Conservation (phyloP, 2,113 vertebrate genomes). For the Sphaerodactylus townsendi region DNA sequence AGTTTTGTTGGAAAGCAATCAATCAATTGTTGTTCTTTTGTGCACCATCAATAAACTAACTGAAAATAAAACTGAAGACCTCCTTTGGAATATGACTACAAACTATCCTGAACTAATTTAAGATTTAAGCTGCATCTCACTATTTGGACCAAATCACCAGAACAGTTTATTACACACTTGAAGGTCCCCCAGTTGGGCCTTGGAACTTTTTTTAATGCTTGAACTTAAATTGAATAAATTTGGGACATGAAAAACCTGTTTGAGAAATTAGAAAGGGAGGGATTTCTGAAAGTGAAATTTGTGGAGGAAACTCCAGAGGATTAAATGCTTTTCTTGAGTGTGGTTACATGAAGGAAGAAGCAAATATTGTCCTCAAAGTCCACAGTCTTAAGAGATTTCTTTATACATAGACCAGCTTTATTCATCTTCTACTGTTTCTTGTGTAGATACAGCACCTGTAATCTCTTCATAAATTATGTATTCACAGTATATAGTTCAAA, state of each 20-base stretch:
- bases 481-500: slow-evolving; percentile 80
- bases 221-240: neutral
- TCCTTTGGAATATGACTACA: slow-evolving; percentile 44
- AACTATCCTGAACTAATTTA: slow-evolving; percentile 23
- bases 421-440: slow-evolving; percentile 67
- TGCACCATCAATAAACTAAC: slow-evolving; percentile 42
- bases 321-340: neutral
- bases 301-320: neutral
- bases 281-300: neutral
- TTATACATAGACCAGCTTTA: slow-evolving; percentile 76
- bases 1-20: slow-evolving; percentile 62
- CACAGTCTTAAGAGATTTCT: slow-evolving; percentile 47
- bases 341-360: neutral
- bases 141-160: slow-evolving; percentile 29
- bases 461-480: slow-evolving; percentile 85
- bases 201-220: slow-evolving; percentile 25
- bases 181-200: slow-evolving; percentile 45
- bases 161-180: slow-evolving; percentile 41
- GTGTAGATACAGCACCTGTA: slow-evolving; percentile 78
- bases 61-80: slow-evolving; percentile 31
- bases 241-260: neutral
- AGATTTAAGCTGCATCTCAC: slow-evolving; percentile 39
- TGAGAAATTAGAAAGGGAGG: neutral
- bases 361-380: neutral
- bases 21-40: slow-evolving; percentile 49